Evolutionary conservation across 1,140 invertebrate species (phyloP).

Genomic region (Chelonus insularis): DNA sequence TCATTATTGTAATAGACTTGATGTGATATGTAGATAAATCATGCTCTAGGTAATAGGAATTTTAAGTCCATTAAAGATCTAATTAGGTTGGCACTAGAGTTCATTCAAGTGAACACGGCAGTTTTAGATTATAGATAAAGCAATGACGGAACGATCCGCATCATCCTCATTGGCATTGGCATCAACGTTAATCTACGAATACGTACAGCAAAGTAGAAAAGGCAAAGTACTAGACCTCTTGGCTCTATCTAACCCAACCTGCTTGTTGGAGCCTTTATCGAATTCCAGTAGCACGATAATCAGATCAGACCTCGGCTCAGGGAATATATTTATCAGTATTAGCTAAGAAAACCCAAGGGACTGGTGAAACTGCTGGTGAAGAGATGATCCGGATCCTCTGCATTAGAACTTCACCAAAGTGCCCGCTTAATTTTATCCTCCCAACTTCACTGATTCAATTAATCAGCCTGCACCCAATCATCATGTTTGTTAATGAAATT

Average conservation of each 20-base stretch:
- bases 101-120: constrained; percentile 16
- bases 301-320: constrained; percentile 34
- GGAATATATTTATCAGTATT: constrained; percentile 37
- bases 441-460: constrained; percentile 24
- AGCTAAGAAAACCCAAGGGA: constrained; percentile 12
- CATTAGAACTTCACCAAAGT: constrained; percentile 18
- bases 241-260: constrained; percentile 6
- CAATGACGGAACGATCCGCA: background rate
- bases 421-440: constrained; percentile 22
- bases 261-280: constrained; percentile 39
- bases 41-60: no score
- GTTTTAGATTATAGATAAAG: constrained; percentile 6
- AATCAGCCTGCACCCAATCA: constrained; percentile 12
- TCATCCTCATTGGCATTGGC: background rate
- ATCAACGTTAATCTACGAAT: background rate
- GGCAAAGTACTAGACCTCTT: background rate
- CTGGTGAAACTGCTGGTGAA: background rate
- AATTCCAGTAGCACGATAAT: constrained; percentile 38
- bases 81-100: constrained; percentile 45
- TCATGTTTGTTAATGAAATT: constrained; percentile 14
- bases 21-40: no score
- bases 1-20: no score
- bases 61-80: constrained; percentile 41
- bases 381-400: background rate
- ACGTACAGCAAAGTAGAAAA: constrained; percentile 17